Conservation (phyloP, 2,113 vertebrate species). For the Amphilophus citrinellus region DNA sequence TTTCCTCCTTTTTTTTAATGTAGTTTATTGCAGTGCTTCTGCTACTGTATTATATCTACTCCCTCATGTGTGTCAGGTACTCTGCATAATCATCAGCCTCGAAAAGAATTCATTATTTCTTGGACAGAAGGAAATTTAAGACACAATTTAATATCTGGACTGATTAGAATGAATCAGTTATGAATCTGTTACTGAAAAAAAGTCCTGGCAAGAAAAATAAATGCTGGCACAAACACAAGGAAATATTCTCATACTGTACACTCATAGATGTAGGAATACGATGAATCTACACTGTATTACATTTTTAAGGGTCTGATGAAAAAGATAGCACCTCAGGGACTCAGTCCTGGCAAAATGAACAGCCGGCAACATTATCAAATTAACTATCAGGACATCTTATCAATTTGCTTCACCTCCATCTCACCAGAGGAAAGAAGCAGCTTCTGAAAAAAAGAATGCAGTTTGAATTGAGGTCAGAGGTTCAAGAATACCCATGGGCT, state of each 20-base stretch:
- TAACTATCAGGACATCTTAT: constrained; percentile 49
- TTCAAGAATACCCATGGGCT: constrained; percentile 45
- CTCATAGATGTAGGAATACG: neutral
- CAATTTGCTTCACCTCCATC: constrained; percentile 31
- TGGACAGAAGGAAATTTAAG: constrained; percentile 10
- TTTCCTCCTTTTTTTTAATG: constrained; percentile 49
- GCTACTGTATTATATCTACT: constrained; percentile 44
- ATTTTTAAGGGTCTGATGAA: neutral
- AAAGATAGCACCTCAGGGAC: neutral
- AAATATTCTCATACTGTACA: neutral
- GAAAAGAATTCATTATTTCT: constrained; percentile 21
- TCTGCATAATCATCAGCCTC: constrained; percentile 32
- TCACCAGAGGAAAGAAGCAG: neutral
- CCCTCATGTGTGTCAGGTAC: constrained; percentile 60
- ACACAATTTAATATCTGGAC: constrained; percentile 5
- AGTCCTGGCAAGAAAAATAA: neutral
- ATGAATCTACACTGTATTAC: neutral
- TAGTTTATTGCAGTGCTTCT: constrained; percentile 55
- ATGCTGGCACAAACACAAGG: neutral
- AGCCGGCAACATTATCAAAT: constrained; percentile 27
- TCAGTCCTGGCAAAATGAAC: constrained; percentile 8
- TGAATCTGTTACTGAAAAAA: neutral
- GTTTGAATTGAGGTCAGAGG: constrained; percentile 39
- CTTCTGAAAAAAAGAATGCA: constrained; percentile 16
- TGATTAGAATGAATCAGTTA: constrained; percentile 17